Conservation (phyloP, 2,888 invertebrate genomes). For the Rhopalosiphum nymphaeae region DNA sequence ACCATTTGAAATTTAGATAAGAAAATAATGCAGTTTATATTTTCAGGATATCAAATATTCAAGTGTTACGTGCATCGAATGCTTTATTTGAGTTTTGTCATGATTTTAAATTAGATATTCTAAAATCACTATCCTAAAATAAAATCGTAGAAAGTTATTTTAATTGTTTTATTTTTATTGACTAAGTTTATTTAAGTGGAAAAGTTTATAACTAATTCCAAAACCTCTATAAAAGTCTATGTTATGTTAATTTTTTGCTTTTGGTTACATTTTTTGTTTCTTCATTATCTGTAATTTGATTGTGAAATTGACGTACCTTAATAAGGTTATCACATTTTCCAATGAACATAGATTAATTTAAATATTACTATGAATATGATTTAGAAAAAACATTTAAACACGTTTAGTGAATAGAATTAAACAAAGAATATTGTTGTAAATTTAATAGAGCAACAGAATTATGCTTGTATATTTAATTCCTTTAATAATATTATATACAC, state of each 20-base stretch:
- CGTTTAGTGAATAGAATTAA: neutral
- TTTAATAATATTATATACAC: neutral
- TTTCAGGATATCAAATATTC: neutral
- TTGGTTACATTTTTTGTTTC: neutral
- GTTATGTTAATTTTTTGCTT: neutral
- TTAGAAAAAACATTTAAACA: neutral
- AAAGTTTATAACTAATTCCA: slow-evolving; percentile 4
- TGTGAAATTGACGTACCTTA: neutral
- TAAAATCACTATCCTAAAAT: slow-evolving; percentile 3
- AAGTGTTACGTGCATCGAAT: neutral
- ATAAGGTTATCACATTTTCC: neutral
- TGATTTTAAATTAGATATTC: neutral
- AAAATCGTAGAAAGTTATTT: slow-evolving; percentile 12
- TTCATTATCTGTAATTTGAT: neutral
- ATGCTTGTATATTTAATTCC: neutral
- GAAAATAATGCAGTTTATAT: neutral
- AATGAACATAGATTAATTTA: neutral
- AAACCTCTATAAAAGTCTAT: slow-evolving; percentile 4
- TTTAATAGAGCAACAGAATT: neutral
- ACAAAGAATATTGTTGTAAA: neutral
- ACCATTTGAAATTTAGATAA: neutral
- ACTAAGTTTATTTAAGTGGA: slow-evolving; percentile 14
- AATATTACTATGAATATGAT: neutral
- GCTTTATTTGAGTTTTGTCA: neutral
- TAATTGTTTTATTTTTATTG: slow-evolving; percentile 29